phyloP scores from a whole-genome alignment of 2,113 vertebrate genomes.

The Toxotes jaculatrix region DNA sequence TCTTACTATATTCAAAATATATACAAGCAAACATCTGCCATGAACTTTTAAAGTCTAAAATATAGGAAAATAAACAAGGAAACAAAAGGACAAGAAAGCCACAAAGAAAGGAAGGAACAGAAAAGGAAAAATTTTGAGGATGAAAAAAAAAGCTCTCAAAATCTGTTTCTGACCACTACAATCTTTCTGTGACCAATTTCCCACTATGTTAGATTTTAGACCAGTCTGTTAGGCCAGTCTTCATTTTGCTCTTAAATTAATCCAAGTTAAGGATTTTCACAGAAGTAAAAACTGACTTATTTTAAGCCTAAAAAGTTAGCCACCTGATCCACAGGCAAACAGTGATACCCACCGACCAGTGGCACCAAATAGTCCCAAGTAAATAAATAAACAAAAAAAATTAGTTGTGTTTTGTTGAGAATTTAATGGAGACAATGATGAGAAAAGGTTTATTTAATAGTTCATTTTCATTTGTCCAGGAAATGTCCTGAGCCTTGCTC shows the following conservation, averaged over 20 bases:
- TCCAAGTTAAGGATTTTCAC: not conserved
- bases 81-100: conserved; percentile 1
- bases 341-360: too few species aligned
- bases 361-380: too few species aligned
- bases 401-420: too few species aligned
- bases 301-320: not conserved
- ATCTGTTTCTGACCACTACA: not conserved
- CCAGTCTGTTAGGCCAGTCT: not conserved
- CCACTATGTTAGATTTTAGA: not conserved
- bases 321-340: too few species aligned
- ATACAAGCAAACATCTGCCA: not conserved
- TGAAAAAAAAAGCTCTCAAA: not conserved
- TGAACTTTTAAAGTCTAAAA: not conserved
- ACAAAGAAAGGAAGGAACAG: conserved; percentile 6
- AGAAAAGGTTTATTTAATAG: too few species aligned
- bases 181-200: not conserved
- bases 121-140: not conserved
- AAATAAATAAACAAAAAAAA: too few species aligned
- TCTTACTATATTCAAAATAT: not conserved
- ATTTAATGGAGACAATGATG: too few species aligned
- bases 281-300: not conserved
- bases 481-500: not conserved
- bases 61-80: conserved; percentile 2
- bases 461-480: not conserved
- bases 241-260: not conserved